phyloP scores from a whole-genome alignment of 2,797 vertebrate genomes.

The Myripristis jacobus region DNA sequence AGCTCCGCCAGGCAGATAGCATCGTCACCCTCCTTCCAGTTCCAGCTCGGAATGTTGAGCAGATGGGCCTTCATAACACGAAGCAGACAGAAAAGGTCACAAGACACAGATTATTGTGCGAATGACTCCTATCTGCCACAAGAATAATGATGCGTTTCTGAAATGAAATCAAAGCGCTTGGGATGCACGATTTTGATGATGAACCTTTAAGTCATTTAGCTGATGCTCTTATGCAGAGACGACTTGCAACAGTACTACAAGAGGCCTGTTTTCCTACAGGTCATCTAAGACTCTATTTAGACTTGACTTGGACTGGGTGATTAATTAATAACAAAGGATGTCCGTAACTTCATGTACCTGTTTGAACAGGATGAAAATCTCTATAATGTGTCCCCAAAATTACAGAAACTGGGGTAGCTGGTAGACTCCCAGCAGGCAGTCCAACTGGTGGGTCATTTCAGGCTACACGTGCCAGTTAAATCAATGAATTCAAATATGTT shows the following conservation, averaged over 20 bases:
- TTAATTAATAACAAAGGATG: too few species aligned
- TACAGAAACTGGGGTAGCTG: too few species aligned
- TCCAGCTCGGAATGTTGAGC: constrained; percentile 99
- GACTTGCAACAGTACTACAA: not conserved
- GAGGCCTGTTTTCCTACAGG: too few species aligned
- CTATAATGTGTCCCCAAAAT: too few species aligned
- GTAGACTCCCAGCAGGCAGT: too few species aligned
- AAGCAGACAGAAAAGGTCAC: constrained; percentile 61
- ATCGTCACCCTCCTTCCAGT: constrained; percentile 99
- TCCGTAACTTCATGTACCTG: too few species aligned
- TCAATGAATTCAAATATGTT: too few species aligned
- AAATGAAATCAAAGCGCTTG: not conserved
- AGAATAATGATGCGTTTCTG: not conserved
- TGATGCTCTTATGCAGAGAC: not conserved
- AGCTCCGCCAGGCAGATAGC: constrained; percentile 99
- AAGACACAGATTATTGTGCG: constrained; percentile 19
- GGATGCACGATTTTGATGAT: not conserved
- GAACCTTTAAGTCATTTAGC: not conserved
- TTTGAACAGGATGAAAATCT: too few species aligned
- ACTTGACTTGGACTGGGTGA: too few species aligned
- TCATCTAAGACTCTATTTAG: too few species aligned
- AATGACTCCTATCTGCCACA: not conserved
- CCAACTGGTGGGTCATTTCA: too few species aligned
- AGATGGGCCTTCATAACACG: constrained; percentile 92
- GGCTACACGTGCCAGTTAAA: too few species aligned